Evolutionary conservation across 37 sponge, comb jelly and placozoan species (phyloP), one percentile per base, ranked within the genome.

Genomic region (Tethya wilhelma): DNA sequence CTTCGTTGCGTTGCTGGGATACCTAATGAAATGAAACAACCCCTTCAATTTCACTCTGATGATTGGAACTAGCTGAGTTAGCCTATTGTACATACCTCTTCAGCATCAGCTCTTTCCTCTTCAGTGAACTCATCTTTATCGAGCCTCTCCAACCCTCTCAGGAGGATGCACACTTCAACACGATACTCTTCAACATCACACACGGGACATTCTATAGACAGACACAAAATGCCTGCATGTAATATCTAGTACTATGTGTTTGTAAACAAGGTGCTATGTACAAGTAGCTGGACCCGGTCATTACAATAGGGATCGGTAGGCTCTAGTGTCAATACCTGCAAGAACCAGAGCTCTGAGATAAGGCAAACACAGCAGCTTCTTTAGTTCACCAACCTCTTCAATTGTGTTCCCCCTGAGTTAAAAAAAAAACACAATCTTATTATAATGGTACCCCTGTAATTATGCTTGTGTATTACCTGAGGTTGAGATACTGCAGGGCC

Each of bases 101-200:
- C 93, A 25, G 98, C 95, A 65, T 97, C 98, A 33, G 68, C 76
- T 44, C 98, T 74, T 56, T 97, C 98, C 25, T 97, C 98, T 44
- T 93, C 84, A 14, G 90, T 88, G 77, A 83, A 95, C 38, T 71
- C 56, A 4, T 97, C 98, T 65, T 97, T 97, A 83, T 97, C 98
- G 32, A 97, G 87, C 68, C 95, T 73, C 84, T 97, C 98, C 62
- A 97, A 66, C 36, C 73, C 71, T 42, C 95, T 67, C 46, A 95
- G 56, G 7, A 49, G 46, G 19, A 95, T 75, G 55, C 95, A 59
- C 19, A 93, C 89, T 76, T 97, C 98, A 8, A 97, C 44, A 30
- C 98, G 73, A 64, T 94, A 97, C 55, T 97, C 96, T 39, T 95
- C 93, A 25, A 67, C 76, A 31, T 97, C 95, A 69, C 72, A 25